Conservation (phyloP, 2,888 invertebrate species). For the Tipula unca region DNA sequence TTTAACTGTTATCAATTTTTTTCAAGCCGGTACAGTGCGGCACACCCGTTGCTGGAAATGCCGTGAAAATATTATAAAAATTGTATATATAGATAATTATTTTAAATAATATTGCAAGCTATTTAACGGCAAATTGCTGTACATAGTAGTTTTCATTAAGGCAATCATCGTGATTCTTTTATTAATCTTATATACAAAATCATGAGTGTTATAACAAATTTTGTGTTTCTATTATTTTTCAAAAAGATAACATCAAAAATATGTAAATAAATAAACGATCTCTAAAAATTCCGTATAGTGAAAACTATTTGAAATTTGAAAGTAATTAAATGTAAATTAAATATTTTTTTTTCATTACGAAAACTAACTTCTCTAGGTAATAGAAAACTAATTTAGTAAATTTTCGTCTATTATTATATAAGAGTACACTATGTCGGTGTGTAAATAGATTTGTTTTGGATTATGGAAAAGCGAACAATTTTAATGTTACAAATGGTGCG, state of each 20-base stretch:
- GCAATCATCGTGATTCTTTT: no score
- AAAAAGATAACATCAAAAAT: not conserved
- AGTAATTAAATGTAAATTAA: not conserved
- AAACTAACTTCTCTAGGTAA: not conserved
- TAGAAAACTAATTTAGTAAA: not conserved
- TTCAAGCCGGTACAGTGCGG: no score
- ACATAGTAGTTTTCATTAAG: no score
- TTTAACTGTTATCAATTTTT: no score
- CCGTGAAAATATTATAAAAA: no score
- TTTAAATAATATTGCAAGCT: no score
- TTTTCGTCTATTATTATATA: not conserved
- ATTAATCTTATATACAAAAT: no score
- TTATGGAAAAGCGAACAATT: not conserved
- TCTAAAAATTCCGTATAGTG: not conserved
- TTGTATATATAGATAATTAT: no score
- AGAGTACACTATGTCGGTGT: not conserved
- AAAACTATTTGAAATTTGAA: not conserved
- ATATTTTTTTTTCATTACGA: not conserved
- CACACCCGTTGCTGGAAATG: no score
- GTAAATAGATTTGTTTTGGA: not conserved
- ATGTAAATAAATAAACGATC: not conserved
- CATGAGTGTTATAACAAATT: no score
- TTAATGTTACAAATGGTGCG: not conserved
- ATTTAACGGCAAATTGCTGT: no score
- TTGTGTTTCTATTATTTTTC: not conserved